A percentile compares a stretch with the other conserved stretches of the same genome.
Conservation (phyloP, 2,888 invertebrate genomes). For the Philopedon plagiatum region DNA sequence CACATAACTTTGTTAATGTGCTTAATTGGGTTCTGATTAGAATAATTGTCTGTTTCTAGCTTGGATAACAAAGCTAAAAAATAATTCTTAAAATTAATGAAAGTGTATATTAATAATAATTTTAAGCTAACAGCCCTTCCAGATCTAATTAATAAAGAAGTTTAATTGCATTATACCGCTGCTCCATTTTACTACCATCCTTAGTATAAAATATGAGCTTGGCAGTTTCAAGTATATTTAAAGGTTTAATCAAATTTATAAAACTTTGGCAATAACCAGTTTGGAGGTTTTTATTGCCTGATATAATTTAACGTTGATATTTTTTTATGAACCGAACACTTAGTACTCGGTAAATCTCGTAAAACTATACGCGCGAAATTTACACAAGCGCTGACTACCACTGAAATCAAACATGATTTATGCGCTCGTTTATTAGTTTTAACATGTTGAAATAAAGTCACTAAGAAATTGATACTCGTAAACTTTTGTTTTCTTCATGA, state of each 20-base stretch:
- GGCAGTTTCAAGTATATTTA: neutral
- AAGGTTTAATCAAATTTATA: neutral
- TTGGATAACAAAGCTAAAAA: no score
- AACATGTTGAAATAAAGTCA: neutral
- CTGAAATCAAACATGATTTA: conserved; percentile 2
- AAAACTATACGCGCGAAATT: neutral
- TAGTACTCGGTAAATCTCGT: neutral
- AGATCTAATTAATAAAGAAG: neutral
- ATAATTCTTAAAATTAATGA: no score
- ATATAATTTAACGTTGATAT: neutral
- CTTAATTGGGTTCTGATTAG: no score
- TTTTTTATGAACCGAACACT: neutral
- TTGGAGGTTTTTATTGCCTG: neutral
- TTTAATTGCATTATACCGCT: neutral
- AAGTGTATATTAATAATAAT: no score
- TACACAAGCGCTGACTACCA: neutral
- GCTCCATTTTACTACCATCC: neutral
- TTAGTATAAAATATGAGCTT: neutral
- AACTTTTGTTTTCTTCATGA: neutral
- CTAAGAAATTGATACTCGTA: neutral
- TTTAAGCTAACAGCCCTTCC: no score
- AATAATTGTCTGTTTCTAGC: no score
- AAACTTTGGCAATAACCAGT: neutral
- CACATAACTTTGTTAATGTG: no score
- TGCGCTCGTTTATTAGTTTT: neutral